Evolutionary conservation across 2,888 invertebrate genomes (phyloP).

Genomic region (Parnassius apollo): DNA sequence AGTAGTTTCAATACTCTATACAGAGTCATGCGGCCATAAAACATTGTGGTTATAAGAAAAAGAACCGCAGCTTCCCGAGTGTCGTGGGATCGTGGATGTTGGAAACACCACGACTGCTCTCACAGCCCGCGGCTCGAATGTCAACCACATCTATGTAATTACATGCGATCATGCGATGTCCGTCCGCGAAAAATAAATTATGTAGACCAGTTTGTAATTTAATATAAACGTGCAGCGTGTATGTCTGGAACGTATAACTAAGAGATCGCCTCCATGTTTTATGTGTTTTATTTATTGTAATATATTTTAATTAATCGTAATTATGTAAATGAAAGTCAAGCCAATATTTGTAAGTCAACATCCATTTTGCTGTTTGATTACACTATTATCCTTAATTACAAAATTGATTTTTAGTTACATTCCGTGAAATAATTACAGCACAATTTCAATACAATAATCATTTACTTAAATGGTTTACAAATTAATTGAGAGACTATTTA

Average conservation of each 20-base stretch:
- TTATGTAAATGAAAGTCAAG: too few species aligned
- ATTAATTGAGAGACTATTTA: not conserved
- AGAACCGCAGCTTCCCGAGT: slow-evolving; percentile 67
- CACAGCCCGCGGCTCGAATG: slow-evolving; percentile 56
- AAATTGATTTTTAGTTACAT: too few species aligned
- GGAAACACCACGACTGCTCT: slow-evolving; percentile 40
- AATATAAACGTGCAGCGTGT: slow-evolving; percentile 4
- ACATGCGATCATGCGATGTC: slow-evolving; percentile 45
- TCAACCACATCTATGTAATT: slow-evolving; percentile 66
- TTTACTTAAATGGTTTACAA: not conserved
- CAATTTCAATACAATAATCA: not conserved
- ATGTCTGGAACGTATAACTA: not conserved
- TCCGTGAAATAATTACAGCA: too few species aligned
- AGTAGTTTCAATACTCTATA: not conserved
- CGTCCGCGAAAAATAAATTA: slow-evolving; percentile 24
- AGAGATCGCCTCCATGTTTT: too few species aligned
- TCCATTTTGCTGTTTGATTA: too few species aligned
- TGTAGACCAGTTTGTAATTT: slow-evolving; percentile 20
- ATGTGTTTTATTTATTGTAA: too few species aligned
- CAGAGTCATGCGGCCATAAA: slow-evolving; percentile 12
- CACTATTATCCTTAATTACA: too few species aligned
- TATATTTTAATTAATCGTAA: too few species aligned
- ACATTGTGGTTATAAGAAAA: slow-evolving; percentile 35
- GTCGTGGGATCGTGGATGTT: slow-evolving; percentile 59
- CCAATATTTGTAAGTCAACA: too few species aligned